Evolutionary conservation across 2,113 vertebrate genomes (phyloP).

Genomic region (Pleuronectes platessa): DNA sequence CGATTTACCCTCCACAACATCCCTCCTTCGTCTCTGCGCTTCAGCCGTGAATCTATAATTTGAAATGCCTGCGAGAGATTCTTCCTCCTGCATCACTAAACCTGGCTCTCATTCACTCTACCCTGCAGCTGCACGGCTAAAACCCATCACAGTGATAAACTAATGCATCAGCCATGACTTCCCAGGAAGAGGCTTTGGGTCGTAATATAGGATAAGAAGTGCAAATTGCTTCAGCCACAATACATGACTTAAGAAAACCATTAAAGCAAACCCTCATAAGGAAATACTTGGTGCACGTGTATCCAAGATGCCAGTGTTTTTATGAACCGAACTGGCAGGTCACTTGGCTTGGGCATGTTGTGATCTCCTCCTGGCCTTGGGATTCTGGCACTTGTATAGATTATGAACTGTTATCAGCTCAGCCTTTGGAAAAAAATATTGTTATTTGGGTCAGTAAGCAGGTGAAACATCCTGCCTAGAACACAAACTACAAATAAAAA

Average conservation of each 20-base stretch:
- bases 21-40: not conserved
- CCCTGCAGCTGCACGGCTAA: not conserved
- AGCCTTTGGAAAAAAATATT: constrained; percentile 32
- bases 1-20: constrained; percentile 13
- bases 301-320: too few relatives aligned
- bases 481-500: not conserved
- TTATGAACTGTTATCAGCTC: constrained; percentile 24
- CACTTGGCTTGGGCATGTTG: not conserved
- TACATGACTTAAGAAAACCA: not conserved
- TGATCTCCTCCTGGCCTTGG: constrained; percentile 17
- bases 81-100: constrained; percentile 37
- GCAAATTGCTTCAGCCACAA: not conserved
- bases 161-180: not conserved
- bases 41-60: constrained; percentile 14
- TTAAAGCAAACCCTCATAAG: not conserved
- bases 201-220: not conserved
- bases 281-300: not conserved
- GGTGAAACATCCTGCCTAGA: constrained; percentile 4
- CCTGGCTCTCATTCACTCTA: not conserved
- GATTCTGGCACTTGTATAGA: constrained; percentile 32
- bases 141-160: not conserved
- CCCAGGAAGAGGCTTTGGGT: not conserved
- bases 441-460: constrained; percentile 34
- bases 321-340: not conserved
- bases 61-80: constrained; percentile 49